Evolutionary conservation across 92 coral and sea anemone species (phyloP).

Genomic region (Chrysogorgia sp.): DNA sequence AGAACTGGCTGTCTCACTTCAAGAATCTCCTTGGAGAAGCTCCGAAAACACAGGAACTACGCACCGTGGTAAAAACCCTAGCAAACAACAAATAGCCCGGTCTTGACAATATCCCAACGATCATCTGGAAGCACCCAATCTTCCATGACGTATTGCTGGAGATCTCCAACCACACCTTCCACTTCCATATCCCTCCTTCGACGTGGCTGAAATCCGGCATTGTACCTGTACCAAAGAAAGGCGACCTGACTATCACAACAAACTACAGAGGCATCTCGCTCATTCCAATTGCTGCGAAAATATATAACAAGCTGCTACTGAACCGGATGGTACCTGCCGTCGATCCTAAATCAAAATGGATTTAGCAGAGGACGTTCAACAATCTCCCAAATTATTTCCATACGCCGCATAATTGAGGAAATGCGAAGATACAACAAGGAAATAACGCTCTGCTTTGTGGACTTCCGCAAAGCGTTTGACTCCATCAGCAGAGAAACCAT

Average conservation of each 20-base stretch:
- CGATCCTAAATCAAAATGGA: conserved; percentile 51
- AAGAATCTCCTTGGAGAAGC: conserved; percentile 38
- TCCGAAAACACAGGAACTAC: conserved; percentile 44
- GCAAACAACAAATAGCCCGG: conserved; percentile 46
- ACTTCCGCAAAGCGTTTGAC: conserved; percentile 56
- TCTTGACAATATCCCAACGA: conserved; percentile 40
- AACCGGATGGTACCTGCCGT: conserved; percentile 55
- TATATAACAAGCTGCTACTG: conserved; percentile 53
- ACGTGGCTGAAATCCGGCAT: conserved; percentile 58
- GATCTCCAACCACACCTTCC: conserved; percentile 53
- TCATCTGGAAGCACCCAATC: conserved; percentile 46
- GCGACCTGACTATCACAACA: conserved; percentile 41
- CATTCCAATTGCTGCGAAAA: conserved; percentile 49
- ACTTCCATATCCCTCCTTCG: conserved; percentile 28
- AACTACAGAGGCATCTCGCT: conserved; percentile 52
- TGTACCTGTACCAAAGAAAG: conserved; percentile 46
- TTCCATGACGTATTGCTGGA: conserved; percentile 47
- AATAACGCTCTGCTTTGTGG: conserved; percentile 48
- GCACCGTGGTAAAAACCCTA: conserved; percentile 25
- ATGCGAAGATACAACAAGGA: conserved; percentile 40
- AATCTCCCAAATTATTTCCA: conserved; percentile 51
- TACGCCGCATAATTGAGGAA: conserved; percentile 29
- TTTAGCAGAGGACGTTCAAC: conserved; percentile 54
- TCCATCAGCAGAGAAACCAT: conserved; percentile 54
- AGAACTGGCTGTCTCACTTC: conserved; percentile 56